A percentile compares a stretch with the other conserved stretches of the same genome.
Evolutionary conservation across 2,888 invertebrate genomes (phyloP).

Genomic region (Platycheirus rosarum): DNA sequence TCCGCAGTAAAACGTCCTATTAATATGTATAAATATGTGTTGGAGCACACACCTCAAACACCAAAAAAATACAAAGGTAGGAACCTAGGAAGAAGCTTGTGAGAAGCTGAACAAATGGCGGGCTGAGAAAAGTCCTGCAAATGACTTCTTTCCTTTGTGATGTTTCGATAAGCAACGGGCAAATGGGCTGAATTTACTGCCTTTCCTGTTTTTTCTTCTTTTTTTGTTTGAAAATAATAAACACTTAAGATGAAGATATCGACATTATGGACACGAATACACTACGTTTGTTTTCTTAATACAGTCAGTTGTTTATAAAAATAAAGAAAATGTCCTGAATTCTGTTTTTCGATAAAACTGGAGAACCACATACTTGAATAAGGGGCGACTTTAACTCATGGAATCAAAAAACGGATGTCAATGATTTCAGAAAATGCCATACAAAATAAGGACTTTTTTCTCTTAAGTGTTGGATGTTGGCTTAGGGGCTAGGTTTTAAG

Average conservation of each 20-base stretch:
- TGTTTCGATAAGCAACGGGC: constrained; percentile 28
- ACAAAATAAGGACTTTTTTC: neutral
- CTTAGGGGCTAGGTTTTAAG: no score
- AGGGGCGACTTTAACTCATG: neutral
- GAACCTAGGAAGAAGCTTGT: constrained; percentile 10
- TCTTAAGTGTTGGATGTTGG: no score
- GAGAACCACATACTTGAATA: neutral
- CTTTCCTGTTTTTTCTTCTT: constrained; percentile 16
- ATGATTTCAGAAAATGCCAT: constrained; percentile 1
- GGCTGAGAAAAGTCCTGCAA: constrained; percentile 25
- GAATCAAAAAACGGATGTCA: constrained; percentile 1
- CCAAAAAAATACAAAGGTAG: neutral
- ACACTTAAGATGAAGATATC: constrained; percentile 35
- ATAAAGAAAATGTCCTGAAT: constrained; percentile 1
- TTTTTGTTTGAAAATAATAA: constrained; percentile 29
- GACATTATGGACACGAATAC: constrained; percentile 28
- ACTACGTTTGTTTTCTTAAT: constrained; percentile 22
- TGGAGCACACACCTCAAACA: neutral
- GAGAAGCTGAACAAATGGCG: constrained; percentile 29
- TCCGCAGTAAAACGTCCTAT: constrained; percentile 1
- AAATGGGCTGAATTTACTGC: constrained; percentile 15
- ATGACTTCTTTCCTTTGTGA: constrained; percentile 42
- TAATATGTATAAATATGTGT: neutral
- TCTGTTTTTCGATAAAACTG: constrained; percentile 14
- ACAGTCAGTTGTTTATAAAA: constrained; percentile 2